Percentiles rank a stretch among this genome's conserved stretches.
Evolutionary conservation across 2,113 vertebrate genomes (phyloP).

Genomic region (Pelusios castaneus): DNA sequence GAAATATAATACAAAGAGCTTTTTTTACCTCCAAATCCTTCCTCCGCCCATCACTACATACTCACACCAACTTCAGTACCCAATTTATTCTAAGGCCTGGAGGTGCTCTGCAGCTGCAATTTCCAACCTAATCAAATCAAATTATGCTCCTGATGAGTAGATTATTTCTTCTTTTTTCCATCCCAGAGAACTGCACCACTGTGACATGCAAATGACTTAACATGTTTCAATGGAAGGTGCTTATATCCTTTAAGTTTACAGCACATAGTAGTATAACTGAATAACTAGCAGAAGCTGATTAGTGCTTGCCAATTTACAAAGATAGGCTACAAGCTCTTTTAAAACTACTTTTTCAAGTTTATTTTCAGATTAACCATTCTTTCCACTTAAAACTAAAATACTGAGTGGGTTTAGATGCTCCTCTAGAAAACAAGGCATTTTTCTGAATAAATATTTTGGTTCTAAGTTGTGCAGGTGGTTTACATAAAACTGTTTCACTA

Average conservation of each 20-base stretch:
- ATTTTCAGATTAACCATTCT: constrained; percentile 15
- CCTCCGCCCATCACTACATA: not conserved
- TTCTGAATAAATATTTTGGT: not conserved
- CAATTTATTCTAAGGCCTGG: constrained; percentile 35
- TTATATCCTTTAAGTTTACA: not conserved
- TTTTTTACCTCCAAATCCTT: constrained; percentile 6
- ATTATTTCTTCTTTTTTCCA: not conserved
- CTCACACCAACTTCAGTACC: not conserved
- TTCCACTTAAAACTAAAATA: not conserved
- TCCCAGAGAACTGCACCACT: not conserved
- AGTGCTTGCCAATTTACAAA: constrained; percentile 21
- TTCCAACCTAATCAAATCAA: constrained; percentile 36
- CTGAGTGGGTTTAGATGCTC: not conserved
- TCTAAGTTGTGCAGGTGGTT: not conserved
- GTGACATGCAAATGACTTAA: constrained; percentile 44
- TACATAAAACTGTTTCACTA: not conserved
- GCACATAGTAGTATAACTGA: not conserved
- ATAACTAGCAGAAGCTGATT: not conserved
- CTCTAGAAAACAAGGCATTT: not conserved
- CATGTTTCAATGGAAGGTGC: constrained; percentile 17
- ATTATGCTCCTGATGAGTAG: not conserved
- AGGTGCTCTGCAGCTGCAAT: constrained; percentile 33
- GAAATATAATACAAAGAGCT: constrained; percentile 22
- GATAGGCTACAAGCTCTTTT: constrained; percentile 42
- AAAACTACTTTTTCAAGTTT: constrained; percentile 45